These are phyloP conservation scores for Apostichopus japonicus DNA, from an alignment of 35 echinoderm and acorn worm species.

Conservation along the genomic window DNA sequence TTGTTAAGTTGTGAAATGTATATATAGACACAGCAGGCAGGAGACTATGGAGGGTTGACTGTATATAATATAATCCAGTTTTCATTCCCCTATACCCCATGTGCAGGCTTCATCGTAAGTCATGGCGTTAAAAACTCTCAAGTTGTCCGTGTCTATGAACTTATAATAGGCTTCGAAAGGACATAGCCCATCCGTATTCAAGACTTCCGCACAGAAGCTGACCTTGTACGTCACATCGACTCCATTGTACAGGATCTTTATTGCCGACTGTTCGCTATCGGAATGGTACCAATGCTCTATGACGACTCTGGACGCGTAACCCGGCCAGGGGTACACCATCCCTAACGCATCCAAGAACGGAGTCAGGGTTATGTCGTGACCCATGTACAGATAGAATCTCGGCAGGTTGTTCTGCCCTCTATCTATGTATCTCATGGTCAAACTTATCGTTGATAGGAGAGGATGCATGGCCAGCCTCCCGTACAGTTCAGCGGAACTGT, in stretches of 20 bases:
- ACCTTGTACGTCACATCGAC: conserved; percentile 21
- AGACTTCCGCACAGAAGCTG: conserved; percentile 20
- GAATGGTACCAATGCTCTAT: conserved; percentile 39
- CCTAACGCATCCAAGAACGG: conserved; percentile 53
- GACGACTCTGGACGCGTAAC: conserved; percentile 37
- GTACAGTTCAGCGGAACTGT: conserved; percentile 16
- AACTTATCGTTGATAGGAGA: not conserved
- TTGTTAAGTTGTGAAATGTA: no score
- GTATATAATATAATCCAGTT: no score
- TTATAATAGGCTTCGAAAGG: not conserved
- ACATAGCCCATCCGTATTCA: conserved; percentile 27
- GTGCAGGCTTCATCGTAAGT: conserved; percentile 56
- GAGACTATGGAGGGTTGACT: no score
- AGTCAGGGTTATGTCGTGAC: conserved; percentile 40
- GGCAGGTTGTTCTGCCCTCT: conserved; percentile 1
- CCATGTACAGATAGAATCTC: conserved; percentile 25
- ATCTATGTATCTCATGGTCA: conserved; percentile 8
- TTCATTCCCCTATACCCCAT: conserved; percentile 16
- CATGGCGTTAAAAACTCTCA: conserved; percentile 7
- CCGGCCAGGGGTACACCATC: conserved; percentile 44
- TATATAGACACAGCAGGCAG: no score
- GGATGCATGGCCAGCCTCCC: conserved; percentile 54
- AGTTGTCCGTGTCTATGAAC: conserved; percentile 34
- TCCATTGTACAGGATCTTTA: conserved; percentile 56
- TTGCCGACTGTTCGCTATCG: not conserved